Base-by-base conservation (phyloP, 2,113 vertebrate species). In the Loxodonta africana region DNA sequence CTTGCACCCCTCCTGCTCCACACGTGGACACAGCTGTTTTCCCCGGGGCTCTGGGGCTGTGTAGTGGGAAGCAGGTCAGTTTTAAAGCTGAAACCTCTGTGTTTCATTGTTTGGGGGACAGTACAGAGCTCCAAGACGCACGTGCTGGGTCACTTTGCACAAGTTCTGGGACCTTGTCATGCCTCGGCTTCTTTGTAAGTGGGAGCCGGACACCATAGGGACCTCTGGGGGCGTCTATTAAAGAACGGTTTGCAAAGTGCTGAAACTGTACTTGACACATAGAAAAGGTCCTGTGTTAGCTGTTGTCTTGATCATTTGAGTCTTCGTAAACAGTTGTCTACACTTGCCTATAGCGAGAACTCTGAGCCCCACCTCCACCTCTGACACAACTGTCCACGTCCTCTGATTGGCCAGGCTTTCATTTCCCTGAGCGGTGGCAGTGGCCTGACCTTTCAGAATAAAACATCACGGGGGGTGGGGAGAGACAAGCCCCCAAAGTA, bases 271-370 rank as follows among this genome's bases (percentile, higher is more conserved):
- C 25, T 65, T 6, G 14, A 17, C 3, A n/a, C 30, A 18, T 3
- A n/a, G 67, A 69, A 6, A 71, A 5, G 14, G 4, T n/a, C 4
- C 28, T n/a, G 33, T 33, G 5, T 33, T 33, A n/a, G 67, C 67
- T n/a, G 12, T 8, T 67, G 3, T 1, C 63, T 17, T 14, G 67
- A n/a, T 30, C 8, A 2, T 26, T 28, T 28, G 67, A 6, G 30
- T n/a, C 5, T 48, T 14, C 67, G 1, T 14, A 15, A 6, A 17
- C 7, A 5, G 30, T 26, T 6, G 30, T 17, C 1, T 4, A 33
- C 67, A 69, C 30, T 69, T 15, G 10, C 63, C 67, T 37, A 4
- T 3, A 37, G n/a, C 37, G n/a, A 33, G 69, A 37, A 2, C 69
- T 37, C 33, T 25, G 10, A 8, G n/a, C 11, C 17, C 69, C 69